Evolutionary conservation across 2,888 invertebrate species (phyloP), one percentile per base, ranked within the genome.

Genomic region (Chrysolina oricalcia): DNA sequence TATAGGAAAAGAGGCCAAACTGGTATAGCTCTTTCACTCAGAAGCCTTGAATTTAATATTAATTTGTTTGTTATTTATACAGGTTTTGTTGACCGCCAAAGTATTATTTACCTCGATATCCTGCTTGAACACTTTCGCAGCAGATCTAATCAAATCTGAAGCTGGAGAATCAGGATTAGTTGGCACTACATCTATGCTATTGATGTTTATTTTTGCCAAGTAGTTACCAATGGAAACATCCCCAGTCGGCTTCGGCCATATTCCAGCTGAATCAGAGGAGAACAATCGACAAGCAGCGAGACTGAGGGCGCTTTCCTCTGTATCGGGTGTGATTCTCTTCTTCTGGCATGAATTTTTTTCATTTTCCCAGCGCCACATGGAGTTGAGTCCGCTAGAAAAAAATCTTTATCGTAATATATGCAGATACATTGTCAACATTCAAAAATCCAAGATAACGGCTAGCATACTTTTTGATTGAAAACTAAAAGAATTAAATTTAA

Each of bases 251-350:
- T 68, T 66, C 1, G 78, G 78, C 93, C 93, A 94, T 1, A 94
- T 83, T 0, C 90, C 88, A 86, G 92, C 92, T 68, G 90, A 88
- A 41, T 91, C 89, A 40, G 91, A 90, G 83, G 93, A 93, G 85
- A 92, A 91, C 87, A 93, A 88, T 84, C 92, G 92, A 87, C 94
- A 94, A 40, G 92, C 92, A 77, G 91, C 89, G 75, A 93, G 85
- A 81, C 91, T 90, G 43, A 92, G 87, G 0, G 90, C 90, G 0
- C 81, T 80, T 86, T 77, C 73, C 79, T 83, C 80, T 50, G 83
- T 80, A 17, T 84, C 83, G 2, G 83, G 80, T 2, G 83, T 83
- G 8, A 87, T 83, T 35, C 82, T 81, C 19, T 79, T 80, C 84
- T 93, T 93, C 77, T 90, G 86, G 79, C 93, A 93, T 64, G 86